Evolutionary conservation across 2,797 vertebrate species (phyloP).

Genomic region (Hozukius guyotensis): DNA sequence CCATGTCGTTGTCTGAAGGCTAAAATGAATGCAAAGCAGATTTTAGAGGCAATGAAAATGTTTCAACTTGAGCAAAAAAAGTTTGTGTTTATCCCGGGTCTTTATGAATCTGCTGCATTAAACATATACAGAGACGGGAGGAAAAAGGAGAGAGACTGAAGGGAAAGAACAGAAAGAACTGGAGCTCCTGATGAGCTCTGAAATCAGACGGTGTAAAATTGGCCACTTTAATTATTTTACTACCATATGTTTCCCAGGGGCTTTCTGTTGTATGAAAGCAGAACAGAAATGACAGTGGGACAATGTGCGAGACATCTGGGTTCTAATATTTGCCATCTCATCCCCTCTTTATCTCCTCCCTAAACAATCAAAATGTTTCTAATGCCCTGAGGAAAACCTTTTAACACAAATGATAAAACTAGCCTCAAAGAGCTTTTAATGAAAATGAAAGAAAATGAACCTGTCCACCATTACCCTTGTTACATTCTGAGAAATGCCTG

Average conservation of each 20-base stretch:
- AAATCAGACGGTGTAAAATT: not conserved
- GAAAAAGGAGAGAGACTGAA: not conserved
- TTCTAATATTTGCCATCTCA: not conserved
- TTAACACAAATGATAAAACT: not conserved
- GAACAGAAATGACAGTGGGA: not conserved
- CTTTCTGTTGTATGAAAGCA: not conserved
- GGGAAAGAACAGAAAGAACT: not conserved
- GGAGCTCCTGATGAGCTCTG: not conserved
- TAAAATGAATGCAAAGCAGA: not conserved
- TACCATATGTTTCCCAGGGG: not conserved
- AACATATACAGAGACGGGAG: not conserved
- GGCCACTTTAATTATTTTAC: not conserved
- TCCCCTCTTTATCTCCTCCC: not conserved
- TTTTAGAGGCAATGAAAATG: not conserved
- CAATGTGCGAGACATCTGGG: not conserved
- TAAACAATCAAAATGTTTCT: not conserved
- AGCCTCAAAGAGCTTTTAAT: not conserved
- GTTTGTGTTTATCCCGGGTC: not conserved
- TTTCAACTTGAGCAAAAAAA: not conserved
- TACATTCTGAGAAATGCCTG: not conserved
- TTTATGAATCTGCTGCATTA: not conserved
- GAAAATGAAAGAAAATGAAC: not conserved
- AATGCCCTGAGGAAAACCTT: not conserved
- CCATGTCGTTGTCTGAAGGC: not conserved
- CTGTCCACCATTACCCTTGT: not conserved